Evolutionary conservation across 2,797 vertebrate species (phyloP).

Genomic region (Chelmon rostratus): DNA sequence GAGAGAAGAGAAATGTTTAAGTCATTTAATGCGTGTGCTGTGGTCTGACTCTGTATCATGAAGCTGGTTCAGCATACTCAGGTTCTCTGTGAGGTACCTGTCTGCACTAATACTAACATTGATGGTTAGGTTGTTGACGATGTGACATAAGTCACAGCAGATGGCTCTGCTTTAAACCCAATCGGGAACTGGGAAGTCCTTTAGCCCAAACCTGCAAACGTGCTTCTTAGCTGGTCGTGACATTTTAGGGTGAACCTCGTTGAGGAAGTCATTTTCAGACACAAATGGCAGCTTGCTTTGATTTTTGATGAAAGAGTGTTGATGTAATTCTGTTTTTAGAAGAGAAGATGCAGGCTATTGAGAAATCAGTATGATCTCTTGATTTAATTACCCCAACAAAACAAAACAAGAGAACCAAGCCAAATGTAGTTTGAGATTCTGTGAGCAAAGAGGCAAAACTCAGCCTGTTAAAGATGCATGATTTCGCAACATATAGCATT

Average conservation of each 20-base stretch:
- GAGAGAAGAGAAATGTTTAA: conserved; percentile 49
- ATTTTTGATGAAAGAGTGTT: background rate
- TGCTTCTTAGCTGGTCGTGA: background rate
- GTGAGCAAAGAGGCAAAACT: background rate
- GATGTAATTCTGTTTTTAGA: no score
- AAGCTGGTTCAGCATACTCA: background rate
- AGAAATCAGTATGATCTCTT: no score
- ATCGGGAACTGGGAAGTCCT: background rate
- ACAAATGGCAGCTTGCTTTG: background rate
- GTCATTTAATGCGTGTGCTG: background rate
- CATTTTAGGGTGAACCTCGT: no score
- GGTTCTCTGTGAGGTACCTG: background rate
- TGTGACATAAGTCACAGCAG: no score
- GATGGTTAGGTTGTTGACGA: background rate
- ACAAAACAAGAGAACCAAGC: background rate
- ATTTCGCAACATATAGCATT: background rate
- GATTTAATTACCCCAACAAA: background rate
- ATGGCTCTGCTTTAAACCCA: no score
- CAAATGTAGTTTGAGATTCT: background rate
- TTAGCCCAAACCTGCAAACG: background rate
- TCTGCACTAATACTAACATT: no score
- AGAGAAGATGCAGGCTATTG: no score
- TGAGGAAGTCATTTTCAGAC: background rate
- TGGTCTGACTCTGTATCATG: background rate
- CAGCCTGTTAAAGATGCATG: background rate